These are phyloP conservation scores for Morone chrysops DNA, from an alignment of 2,113 vertebrate genomes.

Conservation along the genomic window DNA sequence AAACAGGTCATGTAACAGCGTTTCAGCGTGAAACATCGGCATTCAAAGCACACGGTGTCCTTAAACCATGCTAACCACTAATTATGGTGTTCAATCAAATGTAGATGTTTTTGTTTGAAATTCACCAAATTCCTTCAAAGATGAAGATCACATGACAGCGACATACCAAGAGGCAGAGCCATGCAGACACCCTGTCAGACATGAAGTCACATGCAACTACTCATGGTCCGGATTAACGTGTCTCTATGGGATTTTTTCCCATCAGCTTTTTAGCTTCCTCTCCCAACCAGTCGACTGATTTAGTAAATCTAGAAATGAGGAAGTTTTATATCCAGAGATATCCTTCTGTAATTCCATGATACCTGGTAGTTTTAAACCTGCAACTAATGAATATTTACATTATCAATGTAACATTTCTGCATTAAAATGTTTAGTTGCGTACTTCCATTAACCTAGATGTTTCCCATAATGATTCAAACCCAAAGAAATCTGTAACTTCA, in stretches of 20 bases:
- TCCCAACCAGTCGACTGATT: not conserved
- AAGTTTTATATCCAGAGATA: not conserved
- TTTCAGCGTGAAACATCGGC: not conserved
- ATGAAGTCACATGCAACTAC: slow-evolving; percentile 64
- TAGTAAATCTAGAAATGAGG: not conserved
- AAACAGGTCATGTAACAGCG: not conserved
- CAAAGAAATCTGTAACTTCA: too few relatives aligned
- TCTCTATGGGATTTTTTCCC: slow-evolving; percentile 6
- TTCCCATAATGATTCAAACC: too few relatives aligned
- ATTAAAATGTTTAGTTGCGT: too few relatives aligned
- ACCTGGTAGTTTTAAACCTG: not conserved
- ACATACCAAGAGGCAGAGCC: slow-evolving; percentile 27
- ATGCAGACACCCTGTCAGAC: slow-evolving; percentile 41
- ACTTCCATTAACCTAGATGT: too few relatives aligned
- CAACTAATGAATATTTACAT: not conserved
- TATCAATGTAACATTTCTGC: not conserved
- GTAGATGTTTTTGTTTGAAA: slow-evolving; percentile 32
- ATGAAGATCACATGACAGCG: slow-evolving; percentile 49
- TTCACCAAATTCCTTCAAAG: slow-evolving; percentile 42
- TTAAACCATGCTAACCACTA: not conserved
- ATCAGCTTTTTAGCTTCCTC: slow-evolving; percentile 11
- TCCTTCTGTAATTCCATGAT: not conserved
- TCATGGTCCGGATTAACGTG: slow-evolving; percentile 49
- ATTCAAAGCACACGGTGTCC: not conserved
- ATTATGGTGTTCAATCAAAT: not conserved